A percentile compares a stretch with the other conserved stretches of the same genome.
phyloP scores from a whole-genome alignment of 2,113 vertebrate species.

The Brachyistius frenatus region DNA sequence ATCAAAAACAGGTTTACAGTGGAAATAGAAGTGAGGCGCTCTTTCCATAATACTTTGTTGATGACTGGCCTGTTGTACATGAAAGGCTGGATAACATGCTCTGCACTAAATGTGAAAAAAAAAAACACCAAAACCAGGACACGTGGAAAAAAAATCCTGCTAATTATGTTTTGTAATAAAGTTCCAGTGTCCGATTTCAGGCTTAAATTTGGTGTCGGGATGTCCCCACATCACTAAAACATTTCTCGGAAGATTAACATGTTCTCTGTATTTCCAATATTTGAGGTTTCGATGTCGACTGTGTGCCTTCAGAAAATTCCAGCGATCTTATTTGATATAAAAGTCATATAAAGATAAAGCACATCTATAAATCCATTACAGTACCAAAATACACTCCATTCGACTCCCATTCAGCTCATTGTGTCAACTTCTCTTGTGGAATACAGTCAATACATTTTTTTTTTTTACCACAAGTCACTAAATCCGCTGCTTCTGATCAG shows the following conservation, averaged over 20 bases:
- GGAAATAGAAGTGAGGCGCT: conserved; percentile 55
- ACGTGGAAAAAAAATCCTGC: conserved; percentile 70
- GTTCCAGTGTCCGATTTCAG: conserved; percentile 61
- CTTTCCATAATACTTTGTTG: conserved; percentile 63
- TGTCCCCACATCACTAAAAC: conserved; percentile 8
- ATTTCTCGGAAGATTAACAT: conserved; percentile 35
- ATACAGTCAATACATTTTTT: no score
- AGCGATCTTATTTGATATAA: conserved; percentile 19
- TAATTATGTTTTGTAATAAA: conserved; percentile 58
- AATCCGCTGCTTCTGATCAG: no score
- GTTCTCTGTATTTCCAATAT: conserved; percentile 40
- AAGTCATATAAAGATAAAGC: conserved; percentile 4
- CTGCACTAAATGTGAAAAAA: conserved; percentile 50
- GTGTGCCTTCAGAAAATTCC: conserved; percentile 36
- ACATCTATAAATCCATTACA: background rate
- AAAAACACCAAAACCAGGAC: conserved; percentile 36
- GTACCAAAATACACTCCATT: no score
- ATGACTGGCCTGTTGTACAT: conserved; percentile 50
- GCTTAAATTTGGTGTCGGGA: conserved; percentile 70
- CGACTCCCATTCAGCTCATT: no score
- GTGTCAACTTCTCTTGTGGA: no score
- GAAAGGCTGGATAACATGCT: conserved; percentile 57
- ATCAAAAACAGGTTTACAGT: conserved; percentile 58
- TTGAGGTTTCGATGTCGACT: conserved; percentile 9
- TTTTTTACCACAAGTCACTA: no score